phyloP scores from a whole-genome alignment of 2,797 vertebrate genomes.

The Oreortyx pictus region DNA sequence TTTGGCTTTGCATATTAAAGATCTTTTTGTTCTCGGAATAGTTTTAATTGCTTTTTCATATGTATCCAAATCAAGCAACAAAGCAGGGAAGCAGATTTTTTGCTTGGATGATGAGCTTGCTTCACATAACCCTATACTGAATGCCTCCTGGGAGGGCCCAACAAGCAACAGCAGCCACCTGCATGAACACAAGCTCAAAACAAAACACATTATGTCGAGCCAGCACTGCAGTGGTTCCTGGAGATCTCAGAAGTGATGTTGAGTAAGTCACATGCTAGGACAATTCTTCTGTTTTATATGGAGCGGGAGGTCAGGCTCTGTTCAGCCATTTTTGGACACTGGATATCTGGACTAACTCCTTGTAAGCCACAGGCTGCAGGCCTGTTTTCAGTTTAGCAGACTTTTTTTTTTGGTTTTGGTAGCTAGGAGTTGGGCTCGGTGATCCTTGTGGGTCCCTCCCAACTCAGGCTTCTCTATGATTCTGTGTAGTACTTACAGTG shows the following conservation, averaged over 20 bases:
- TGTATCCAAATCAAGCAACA: background rate
- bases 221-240: background rate
- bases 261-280: background rate
- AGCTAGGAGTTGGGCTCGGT: too few relatives aligned
- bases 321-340: background rate
- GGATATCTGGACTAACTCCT: background rate
- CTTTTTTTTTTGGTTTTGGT: too few relatives aligned
- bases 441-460: too few relatives aligned
- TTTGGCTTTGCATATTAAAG: background rate
- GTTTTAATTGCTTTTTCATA: background rate
- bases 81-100: background rate
- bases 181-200: background rate
- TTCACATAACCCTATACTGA: accelerated
- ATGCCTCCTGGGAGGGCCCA: background rate
- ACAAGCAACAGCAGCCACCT: background rate
- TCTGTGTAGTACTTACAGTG: background rate
- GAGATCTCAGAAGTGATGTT: background rate
- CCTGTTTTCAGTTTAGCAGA: background rate
- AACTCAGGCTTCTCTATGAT: too few relatives aligned
- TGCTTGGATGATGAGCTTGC: background rate
- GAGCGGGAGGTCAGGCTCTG: background rate
- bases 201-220: background rate
- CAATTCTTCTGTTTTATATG: background rate
- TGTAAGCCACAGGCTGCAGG: background rate
- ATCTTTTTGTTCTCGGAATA: constrained; percentile 12